These are phyloP conservation scores for Desoria tigrina DNA, from an alignment of 2,888 invertebrate genomes.

Conservation along the genomic window DNA sequence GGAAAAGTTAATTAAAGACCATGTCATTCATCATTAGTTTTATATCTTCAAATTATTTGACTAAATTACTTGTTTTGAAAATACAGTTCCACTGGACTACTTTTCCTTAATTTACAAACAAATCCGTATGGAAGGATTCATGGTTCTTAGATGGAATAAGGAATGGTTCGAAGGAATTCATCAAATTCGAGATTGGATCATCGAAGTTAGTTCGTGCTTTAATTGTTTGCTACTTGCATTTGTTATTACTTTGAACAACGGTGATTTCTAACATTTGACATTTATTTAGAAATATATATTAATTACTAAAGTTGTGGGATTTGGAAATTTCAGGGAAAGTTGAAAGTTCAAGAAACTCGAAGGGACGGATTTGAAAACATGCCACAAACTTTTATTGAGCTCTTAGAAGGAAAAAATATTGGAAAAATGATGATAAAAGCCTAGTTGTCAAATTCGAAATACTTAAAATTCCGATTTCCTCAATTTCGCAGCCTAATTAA, in stretches of 20 bases:
- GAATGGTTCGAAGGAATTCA: conserved; percentile 64
- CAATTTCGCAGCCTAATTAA: too few species aligned
- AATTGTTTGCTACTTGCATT: not conserved
- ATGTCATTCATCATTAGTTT: too few species aligned
- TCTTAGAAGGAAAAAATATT: conserved; percentile 67
- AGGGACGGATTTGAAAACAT: conserved; percentile 73
- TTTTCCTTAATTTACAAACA: conserved; percentile 63
- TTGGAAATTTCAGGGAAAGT: conserved; percentile 65
- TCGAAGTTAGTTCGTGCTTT: conserved; percentile 30
- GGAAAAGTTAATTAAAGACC: too few species aligned
- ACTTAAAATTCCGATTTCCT: too few species aligned
- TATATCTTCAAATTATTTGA: too few species aligned
- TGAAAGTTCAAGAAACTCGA: conserved; percentile 69
- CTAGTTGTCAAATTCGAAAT: too few species aligned
- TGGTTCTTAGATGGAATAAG: conserved; percentile 62
- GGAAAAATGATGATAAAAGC: conserved; percentile 72
- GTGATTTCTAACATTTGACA: not conserved
- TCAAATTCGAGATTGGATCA: conserved; percentile 56
- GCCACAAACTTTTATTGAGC: conserved; percentile 68
- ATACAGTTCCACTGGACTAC: conserved; percentile 62
- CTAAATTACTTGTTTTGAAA: too few species aligned
- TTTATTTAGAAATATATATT: not conserved
- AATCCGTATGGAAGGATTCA: conserved; percentile 67
- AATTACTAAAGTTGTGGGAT: conserved; percentile 4
- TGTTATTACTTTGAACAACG: not conserved